Conservation (phyloP, 2,888 invertebrate genomes). For the Aphidoletes aphidimyza region DNA sequence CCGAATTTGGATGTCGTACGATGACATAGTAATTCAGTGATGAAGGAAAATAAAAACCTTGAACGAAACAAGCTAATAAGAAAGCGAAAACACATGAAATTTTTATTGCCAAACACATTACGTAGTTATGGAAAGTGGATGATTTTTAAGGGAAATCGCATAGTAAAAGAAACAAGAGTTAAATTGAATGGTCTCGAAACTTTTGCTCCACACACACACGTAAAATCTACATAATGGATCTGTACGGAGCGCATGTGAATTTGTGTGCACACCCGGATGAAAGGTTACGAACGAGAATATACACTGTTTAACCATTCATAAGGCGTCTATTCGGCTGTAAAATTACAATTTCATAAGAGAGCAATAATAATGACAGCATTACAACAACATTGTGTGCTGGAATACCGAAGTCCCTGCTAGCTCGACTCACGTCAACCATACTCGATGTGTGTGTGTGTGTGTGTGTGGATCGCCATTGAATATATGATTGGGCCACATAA, state of each 20-base stretch:
- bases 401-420: no score
- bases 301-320: slow-evolving; percentile 56
- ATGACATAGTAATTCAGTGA: background rate
- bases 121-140: slow-evolving; percentile 43
- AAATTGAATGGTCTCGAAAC: background rate
- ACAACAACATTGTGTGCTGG: background rate
- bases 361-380: slow-evolving; percentile 55
- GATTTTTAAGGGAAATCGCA: background rate
- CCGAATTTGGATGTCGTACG: no score
- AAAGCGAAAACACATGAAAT: slow-evolving; percentile 31
- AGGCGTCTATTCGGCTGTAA: slow-evolving; percentile 56
- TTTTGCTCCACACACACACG: slow-evolving; percentile 30
- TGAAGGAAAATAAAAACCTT: background rate
- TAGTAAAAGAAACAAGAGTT: background rate
- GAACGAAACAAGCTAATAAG: slow-evolving; percentile 25
- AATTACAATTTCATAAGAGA: slow-evolving; percentile 56
- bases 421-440: background rate
- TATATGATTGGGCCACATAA: slow-evolving; percentile 17
- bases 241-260: slow-evolving; percentile 43
- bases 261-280: no score
- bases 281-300: slow-evolving; percentile 10
- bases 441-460: background rate
- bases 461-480: background rate
- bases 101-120: slow-evolving; percentile 28
- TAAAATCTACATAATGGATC: slow-evolving; percentile 52